Evolutionary conservation across 2,888 invertebrate genomes (phyloP).

Genomic region (Muscina levida): DNA sequence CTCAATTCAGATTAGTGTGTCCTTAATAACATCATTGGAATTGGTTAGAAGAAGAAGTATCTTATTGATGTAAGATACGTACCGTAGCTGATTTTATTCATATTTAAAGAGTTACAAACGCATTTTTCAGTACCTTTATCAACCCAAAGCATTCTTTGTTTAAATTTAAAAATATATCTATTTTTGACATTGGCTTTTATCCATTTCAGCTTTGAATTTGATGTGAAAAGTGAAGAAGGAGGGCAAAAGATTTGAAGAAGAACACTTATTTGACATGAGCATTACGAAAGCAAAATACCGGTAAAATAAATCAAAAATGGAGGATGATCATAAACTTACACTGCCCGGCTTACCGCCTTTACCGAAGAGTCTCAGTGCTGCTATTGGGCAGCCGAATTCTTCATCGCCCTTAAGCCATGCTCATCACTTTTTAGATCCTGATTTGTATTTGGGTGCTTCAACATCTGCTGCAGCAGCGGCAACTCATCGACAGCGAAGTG

Average conservation of each 20-base stretch:
- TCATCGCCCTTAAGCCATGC: slow-evolving; percentile 70
- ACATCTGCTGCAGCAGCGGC: slow-evolving; percentile 72
- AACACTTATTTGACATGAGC: slow-evolving; percentile 9
- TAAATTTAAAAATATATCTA: too few species aligned
- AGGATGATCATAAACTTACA: slow-evolving; percentile 64
- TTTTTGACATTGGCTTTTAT: too few species aligned
- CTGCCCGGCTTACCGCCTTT: slow-evolving; percentile 88
- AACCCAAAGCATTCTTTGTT: too few species aligned
- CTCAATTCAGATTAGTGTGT: too few species aligned
- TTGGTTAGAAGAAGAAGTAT: too few species aligned
- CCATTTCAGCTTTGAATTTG: slow-evolving; percentile 45
- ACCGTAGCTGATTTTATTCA: too few species aligned
- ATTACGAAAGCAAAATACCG: slow-evolving; percentile 57
- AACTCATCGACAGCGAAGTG: slow-evolving; percentile 47
- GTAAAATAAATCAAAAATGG: slow-evolving; percentile 43
- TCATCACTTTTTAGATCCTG: slow-evolving; percentile 64
- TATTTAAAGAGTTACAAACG: too few species aligned
- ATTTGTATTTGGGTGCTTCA: slow-evolving; percentile 74
- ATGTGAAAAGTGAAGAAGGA: slow-evolving; percentile 31
- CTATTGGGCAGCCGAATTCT: slow-evolving; percentile 74
- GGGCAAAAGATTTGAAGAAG: slow-evolving; percentile 30
- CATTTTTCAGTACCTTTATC: too few species aligned
- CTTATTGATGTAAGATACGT: too few species aligned
- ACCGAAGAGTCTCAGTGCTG: slow-evolving; percentile 92
- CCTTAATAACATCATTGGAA: too few species aligned